A percentile compares a stretch with the other conserved stretches of the same genome.
These are phyloP conservation scores for Mustela lutreola DNA, from an alignment of 2,113 vertebrate genomes.

Conservation along the genomic window DNA sequence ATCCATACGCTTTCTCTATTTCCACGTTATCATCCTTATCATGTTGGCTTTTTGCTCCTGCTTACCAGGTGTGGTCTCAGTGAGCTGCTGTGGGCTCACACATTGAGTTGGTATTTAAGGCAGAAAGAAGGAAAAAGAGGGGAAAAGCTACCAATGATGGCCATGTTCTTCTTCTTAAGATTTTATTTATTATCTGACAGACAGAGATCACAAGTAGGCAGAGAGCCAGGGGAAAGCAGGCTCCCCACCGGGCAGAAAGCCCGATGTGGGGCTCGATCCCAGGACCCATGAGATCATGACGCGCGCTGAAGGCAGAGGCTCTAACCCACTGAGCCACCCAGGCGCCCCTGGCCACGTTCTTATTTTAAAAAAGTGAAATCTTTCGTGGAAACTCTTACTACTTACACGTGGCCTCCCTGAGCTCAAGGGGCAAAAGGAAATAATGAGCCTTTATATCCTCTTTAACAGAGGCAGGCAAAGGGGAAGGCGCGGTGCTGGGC, in stretches of 20 bases:
- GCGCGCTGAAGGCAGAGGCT: no score
- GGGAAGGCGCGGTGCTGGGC: background rate
- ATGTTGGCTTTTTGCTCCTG: background rate
- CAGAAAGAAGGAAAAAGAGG: background rate
- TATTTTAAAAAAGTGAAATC: slow-evolving; percentile 12
- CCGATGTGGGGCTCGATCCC: no score
- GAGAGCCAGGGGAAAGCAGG: no score
- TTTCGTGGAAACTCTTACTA: background rate
- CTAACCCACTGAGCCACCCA: no score
- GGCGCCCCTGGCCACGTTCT: background rate
- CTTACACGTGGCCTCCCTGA: background rate
- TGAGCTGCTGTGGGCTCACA: background rate
- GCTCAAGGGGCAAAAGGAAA: background rate
- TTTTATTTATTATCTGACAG: no score
- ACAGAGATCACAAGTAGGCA: no score
- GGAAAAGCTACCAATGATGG: background rate
- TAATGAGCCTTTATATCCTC: background rate
- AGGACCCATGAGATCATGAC: no score
- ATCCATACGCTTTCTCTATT: background rate
- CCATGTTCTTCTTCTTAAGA: background rate
- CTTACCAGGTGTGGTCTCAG: background rate
- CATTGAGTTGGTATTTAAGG: background rate
- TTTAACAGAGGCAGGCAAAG: background rate
- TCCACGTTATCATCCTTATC: background rate
- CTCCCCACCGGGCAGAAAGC: no score